Conservation (phyloP, 2,113 vertebrate species). For the Cichladusa arquata region DNA sequence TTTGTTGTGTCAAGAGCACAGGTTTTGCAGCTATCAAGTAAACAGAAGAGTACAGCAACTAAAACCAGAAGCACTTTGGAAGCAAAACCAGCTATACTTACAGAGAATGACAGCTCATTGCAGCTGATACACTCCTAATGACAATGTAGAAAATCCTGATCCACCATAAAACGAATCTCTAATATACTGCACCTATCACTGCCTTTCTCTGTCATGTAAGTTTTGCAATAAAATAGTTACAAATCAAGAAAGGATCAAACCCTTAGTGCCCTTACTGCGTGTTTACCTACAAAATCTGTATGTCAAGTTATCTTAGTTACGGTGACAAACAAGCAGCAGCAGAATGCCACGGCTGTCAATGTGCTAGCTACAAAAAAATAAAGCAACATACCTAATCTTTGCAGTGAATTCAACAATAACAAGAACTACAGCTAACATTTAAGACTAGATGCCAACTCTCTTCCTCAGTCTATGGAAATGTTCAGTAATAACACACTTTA, state of each 20-base stretch:
- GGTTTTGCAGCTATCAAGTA: neutral
- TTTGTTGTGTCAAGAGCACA: neutral
- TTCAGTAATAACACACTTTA: neutral
- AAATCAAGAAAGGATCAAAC: neutral
- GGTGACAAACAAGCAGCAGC: neutral
- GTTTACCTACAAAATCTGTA: neutral
- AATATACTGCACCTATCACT: neutral
- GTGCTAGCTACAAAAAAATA: neutral
- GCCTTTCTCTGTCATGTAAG: neutral
- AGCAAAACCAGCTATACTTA: neutral
- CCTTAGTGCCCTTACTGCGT: neutral
- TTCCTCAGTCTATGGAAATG: neutral
- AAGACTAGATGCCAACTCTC: neutral
- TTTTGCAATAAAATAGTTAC: neutral
- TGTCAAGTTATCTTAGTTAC: neutral
- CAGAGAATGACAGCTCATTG: neutral
- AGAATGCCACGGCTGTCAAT: neutral
- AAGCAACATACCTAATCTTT: neutral
- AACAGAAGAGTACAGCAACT: neutral
- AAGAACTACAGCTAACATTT: neutral
- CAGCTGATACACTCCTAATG: neutral
- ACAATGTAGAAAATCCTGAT: neutral
- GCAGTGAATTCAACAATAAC: neutral
- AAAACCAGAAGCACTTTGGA: neutral
- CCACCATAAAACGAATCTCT: neutral